Evolutionary conservation across 2,113 vertebrate genomes (phyloP), one percentile per base, ranked within the genome.

Genomic region (Caranx ignobilis): DNA sequence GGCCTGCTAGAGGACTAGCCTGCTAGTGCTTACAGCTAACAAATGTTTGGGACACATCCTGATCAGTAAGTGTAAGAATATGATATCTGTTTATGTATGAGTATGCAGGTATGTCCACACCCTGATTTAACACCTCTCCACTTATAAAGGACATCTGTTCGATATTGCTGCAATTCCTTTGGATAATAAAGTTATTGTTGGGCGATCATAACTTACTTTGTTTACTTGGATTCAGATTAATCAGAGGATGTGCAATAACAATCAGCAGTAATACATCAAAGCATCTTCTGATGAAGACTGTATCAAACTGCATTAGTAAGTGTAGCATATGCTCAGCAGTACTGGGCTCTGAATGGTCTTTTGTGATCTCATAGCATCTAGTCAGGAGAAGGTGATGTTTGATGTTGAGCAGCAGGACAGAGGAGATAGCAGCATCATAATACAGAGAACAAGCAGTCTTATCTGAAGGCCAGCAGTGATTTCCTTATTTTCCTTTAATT

Each of bases 381-480:
- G 64, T 45, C 34, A 34, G 56, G 9, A 21, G 16, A 69, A 48
- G 56, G 16, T 31, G 39, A 48, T 13, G 45, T 52, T 31, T 12
- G 50, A 65, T 41, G 39, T 41, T 41, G 39, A 67, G 41, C 75
- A 71, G 59, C 45, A 56, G 67, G 12, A 45, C 11, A 55, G 31
- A 48, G 1, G 19, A 45, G n/a, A 31, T 18, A 4, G 15, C 10
- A 26, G 75, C 55, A 11, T 32, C 56, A 7, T 32, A 34, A 4
- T 43, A 18, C 12, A 13, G 56, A 62, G 21, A 1, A 32, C 32
- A 54, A 52, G 34, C 65, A 69, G 55, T 45, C 57, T 55, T 43
- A 62, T 54, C 35, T 54, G 31, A n/a, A 41, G 10, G 21, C 34
- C 32, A 50, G 11, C 45, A 41, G 35, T 6, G 21, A 61, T 34